A percentile compares a stretch with the other conserved stretches of the same genome.
Conservation (phyloP, 2,888 invertebrate genomes). For the Drosophila aldrichi region DNA sequence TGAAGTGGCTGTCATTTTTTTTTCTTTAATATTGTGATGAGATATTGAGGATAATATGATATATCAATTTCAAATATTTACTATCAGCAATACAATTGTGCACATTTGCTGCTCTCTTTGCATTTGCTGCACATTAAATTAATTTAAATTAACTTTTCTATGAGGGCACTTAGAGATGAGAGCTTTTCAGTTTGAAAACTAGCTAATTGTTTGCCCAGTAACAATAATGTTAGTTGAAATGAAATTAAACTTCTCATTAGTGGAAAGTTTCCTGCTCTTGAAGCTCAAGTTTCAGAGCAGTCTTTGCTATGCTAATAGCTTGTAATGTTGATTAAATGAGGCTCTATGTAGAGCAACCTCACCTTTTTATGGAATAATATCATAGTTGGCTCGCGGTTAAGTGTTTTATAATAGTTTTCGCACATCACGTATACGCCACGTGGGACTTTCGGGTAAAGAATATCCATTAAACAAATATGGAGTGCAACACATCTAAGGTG, state of each 20-base stretch:
- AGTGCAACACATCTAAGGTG: background rate
- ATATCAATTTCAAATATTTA: background rate
- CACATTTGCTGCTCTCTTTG: background rate
- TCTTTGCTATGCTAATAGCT: conserved; percentile 19
- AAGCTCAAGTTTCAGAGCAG: background rate
- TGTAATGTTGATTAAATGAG: too few species aligned
- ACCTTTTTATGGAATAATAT: too few species aligned
- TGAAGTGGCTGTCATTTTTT: background rate
- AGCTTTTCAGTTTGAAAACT: background rate
- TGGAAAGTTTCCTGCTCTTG: background rate
- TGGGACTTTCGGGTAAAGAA: background rate
- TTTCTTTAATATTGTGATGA: background rate
- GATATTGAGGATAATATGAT: background rate
- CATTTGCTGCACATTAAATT: background rate
- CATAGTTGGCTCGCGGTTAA: too few species aligned
- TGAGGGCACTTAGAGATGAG: background rate
- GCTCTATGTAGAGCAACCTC: too few species aligned
- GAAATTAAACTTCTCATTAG: conserved; percentile 1
- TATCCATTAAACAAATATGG: background rate
- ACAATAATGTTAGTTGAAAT: background rate
- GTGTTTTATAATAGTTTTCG: too few species aligned
- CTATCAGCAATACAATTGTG: background rate
- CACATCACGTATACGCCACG: conserved; percentile 30
- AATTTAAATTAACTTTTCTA: background rate
- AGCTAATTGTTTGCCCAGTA: background rate